Conservation (phyloP, 2,888 invertebrate genomes). For the Trissolcus brochymenae region DNA sequence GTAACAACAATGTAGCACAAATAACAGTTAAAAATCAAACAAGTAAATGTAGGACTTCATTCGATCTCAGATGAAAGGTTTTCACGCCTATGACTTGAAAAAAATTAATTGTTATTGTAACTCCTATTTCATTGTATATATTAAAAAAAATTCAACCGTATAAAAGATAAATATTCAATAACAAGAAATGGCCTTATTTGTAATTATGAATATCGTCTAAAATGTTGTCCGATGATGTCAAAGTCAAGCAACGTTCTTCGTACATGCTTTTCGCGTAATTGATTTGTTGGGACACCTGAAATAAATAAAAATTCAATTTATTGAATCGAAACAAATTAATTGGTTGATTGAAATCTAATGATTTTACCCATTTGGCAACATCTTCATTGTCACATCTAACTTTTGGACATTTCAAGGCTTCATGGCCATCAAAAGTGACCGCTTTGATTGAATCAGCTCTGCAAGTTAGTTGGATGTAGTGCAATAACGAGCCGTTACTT, state of each 20-base stretch:
- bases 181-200: constrained; percentile 62
- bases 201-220: constrained; percentile 73
- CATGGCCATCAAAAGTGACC: constrained; percentile 77
- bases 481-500: constrained; percentile 76
- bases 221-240: constrained; percentile 77
- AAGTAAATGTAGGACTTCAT: too few relatives aligned
- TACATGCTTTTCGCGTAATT: constrained; percentile 92
- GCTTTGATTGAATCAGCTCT: constrained; percentile 72
- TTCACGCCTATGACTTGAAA: too few relatives aligned
- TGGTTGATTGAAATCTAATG: constrained; percentile 18
- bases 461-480: constrained; percentile 84
- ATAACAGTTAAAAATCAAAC: too few relatives aligned
- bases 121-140: background rate
- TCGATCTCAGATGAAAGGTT: too few relatives aligned
- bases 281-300: constrained; percentile 87
- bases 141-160: constrained; percentile 26
- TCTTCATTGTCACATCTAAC: constrained; percentile 86
- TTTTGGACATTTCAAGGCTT: constrained; percentile 83
- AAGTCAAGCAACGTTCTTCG: constrained; percentile 87
- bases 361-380: constrained; percentile 81
- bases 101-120: background rate
- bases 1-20: too few relatives aligned
- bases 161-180: constrained; percentile 31
- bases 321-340: constrained; percentile 10
- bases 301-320: background rate